Conservation (phyloP, 2,888 invertebrate genomes). For the Dendrolimus houi region DNA sequence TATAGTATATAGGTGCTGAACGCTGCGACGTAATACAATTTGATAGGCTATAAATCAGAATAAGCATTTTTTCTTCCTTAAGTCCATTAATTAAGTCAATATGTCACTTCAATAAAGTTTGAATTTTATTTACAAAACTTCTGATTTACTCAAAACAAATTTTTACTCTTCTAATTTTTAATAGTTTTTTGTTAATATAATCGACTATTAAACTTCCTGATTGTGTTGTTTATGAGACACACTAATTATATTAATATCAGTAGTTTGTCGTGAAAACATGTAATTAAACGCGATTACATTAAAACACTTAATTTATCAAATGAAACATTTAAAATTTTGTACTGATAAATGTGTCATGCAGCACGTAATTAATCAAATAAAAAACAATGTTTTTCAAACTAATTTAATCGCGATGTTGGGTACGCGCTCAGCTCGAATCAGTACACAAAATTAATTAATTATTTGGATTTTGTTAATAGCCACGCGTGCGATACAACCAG, state of each 20-base stretch:
- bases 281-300: constrained; percentile 3
- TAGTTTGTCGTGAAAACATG: not conserved
- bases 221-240: too few species aligned
- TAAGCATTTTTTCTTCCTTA: too few species aligned
- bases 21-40: too few species aligned
- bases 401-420: constrained; percentile 18
- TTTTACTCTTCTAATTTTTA: too few species aligned
- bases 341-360: constrained; percentile 5
- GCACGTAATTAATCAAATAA: constrained; percentile 2
- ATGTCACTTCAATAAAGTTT: too few species aligned
- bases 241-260: not conserved
- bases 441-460: constrained; percentile 43
- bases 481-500: constrained; percentile 22
- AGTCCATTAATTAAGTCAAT: too few species aligned
- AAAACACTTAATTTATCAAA: not conserved
- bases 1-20: too few species aligned
- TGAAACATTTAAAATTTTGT: constrained; percentile 1
- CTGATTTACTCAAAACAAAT: too few species aligned
- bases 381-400: constrained; percentile 12
- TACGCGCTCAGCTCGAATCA: constrained; percentile 13
- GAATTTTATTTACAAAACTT: too few species aligned
- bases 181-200: too few species aligned
- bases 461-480: constrained; percentile 44
- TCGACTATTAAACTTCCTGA: too few species aligned
- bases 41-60: too few species aligned